These are phyloP conservation scores for Diploscapter pachys DNA, from an alignment of 1,140 invertebrate species.

Conservation along the genomic window DNA sequence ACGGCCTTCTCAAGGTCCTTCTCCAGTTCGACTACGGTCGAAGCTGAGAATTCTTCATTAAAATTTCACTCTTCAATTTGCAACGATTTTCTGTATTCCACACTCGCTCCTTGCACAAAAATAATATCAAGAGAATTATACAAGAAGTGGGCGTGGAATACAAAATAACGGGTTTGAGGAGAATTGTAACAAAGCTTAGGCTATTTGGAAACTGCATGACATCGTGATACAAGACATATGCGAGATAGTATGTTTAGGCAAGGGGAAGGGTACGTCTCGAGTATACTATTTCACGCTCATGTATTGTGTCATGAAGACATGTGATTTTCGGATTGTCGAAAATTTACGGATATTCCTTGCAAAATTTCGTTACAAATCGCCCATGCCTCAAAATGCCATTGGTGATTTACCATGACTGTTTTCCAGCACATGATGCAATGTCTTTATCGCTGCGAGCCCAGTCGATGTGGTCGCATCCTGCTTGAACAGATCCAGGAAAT, in stretches of 20 bases:
- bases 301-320: too few species aligned
- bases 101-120: background rate
- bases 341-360: constrained; percentile 8
- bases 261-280: too few species aligned
- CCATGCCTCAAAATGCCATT: background rate
- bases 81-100: background rate
- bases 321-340: background rate
- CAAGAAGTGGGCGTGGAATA: constrained; percentile 3
- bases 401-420: constrained; percentile 40
- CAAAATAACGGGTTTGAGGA: too few species aligned
- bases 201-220: background rate
- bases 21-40: constrained; percentile 67
- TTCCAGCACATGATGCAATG: constrained; percentile 36
- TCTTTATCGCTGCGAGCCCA: constrained; percentile 51
- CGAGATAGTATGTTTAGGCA: background rate
- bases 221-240: background rate
- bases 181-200: too few species aligned
- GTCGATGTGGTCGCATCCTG: constrained; percentile 42
- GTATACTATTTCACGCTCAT: too few species aligned
- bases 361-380: background rate
- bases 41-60: constrained; percentile 36
- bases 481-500: constrained; percentile 17
- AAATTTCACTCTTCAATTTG: background rate
- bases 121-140: background rate
- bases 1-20: constrained; percentile 76